These are phyloP conservation scores for Otus scops DNA, from an alignment of 2,797 vertebrate genomes.

Conservation along the genomic window DNA sequence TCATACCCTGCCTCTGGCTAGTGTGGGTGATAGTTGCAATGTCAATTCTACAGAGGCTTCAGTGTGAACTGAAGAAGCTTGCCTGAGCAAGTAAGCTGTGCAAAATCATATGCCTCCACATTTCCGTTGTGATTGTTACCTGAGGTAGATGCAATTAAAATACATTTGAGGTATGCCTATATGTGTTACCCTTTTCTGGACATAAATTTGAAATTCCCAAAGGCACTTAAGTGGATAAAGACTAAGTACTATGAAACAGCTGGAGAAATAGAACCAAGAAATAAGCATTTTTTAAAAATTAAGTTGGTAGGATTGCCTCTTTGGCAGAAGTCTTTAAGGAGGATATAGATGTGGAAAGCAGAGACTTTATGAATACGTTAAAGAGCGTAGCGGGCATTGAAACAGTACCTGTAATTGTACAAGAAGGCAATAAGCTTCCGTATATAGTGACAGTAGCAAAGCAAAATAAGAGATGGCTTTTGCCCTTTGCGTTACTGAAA, in stretches of 20 bases:
- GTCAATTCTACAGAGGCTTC: background rate
- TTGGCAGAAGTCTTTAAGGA: background rate
- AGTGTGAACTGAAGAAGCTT: background rate
- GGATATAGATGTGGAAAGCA: background rate
- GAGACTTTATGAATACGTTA: background rate
- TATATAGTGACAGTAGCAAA: background rate
- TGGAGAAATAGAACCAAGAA: background rate
- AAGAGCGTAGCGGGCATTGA: rapidly evolving
- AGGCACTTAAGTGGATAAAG: background rate
- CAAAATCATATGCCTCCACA: background rate
- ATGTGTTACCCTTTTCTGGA: background rate
- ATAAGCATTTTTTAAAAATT: background rate
- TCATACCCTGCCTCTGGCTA: background rate
- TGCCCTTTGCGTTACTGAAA: background rate
- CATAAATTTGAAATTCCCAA: background rate
- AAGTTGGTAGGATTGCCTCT: background rate
- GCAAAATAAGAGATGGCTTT: background rate
- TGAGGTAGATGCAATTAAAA: background rate
- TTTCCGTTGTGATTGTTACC: background rate
- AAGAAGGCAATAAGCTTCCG: background rate
- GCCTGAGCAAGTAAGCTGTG: background rate
- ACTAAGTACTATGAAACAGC: background rate
- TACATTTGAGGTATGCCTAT: background rate
- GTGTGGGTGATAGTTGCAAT: rapidly evolving
- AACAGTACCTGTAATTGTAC: background rate